These are phyloP conservation scores for Acanthis flammea DNA, from an alignment of 2,797 vertebrate species.

Conservation along the genomic window DNA sequence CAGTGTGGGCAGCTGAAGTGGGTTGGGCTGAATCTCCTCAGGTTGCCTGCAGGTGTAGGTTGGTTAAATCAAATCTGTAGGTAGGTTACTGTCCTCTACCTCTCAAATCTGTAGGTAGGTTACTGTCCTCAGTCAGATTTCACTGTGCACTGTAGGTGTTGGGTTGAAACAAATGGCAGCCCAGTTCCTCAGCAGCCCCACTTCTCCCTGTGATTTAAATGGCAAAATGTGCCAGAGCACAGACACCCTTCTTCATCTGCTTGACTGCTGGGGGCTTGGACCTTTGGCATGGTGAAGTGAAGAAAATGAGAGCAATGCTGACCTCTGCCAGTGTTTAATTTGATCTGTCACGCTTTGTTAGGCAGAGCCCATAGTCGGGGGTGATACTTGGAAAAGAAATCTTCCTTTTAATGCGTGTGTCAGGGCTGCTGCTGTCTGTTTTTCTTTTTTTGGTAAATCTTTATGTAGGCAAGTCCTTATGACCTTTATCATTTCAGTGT, in stretches of 20 bases:
- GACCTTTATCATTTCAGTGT: not conserved
- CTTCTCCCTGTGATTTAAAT: not conserved
- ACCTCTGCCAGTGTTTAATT: not conserved
- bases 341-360: not conserved
- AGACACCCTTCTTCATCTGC: not conserved
- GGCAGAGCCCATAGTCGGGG: not conserved
- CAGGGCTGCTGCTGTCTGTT: not conserved
- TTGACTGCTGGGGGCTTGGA: not conserved
- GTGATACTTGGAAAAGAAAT: not conserved
- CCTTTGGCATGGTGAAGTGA: not conserved
- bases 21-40: not conserved
- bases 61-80: not conserved
- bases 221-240: fast-evolving
- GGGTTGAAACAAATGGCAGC: not conserved
- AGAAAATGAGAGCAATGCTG: not conserved
- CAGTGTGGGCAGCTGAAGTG: not conserved
- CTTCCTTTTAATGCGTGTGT: not conserved
- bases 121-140: fast-evolving
- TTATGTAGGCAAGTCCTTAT: not conserved
- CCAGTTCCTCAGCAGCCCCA: not conserved
- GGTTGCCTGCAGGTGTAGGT: not conserved
- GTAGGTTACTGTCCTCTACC: fast-evolving
- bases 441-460: not conserved
- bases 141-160: not conserved
- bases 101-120: not conserved